Base-by-base conservation (phyloP, 2,888 invertebrate genomes). In the Noctuana brunneofusca region DNA sequence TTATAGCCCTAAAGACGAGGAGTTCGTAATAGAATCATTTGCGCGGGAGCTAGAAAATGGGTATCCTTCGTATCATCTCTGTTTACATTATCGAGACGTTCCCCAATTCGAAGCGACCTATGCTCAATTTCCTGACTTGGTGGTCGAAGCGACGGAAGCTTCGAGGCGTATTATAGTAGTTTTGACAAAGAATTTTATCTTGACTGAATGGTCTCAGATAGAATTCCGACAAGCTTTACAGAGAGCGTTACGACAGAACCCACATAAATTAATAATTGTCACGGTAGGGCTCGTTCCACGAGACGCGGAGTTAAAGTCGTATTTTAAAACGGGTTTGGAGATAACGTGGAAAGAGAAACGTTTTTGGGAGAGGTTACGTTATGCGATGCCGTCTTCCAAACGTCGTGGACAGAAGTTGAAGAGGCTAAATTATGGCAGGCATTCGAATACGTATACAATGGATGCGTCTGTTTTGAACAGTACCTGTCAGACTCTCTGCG, bases 321-420 rank as follows among this genome's bases (percentile, higher is more conserved):
- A 97, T 83, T 93, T 98, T 68, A 96, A 97, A 87, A 96, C 96
- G 68, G 96, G 96, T 83, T 96, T 97, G 68, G 94, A 96, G 72
- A 94, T 98, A 75, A 94, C 96, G 73, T 97, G 96, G 95, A 96
- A 96, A 79, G 98, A 98, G 89, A 96, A 96, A 81, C 94, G 97
- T 75, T 98, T 98, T 92, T 98, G 98, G 98, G 97, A 98, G 84
- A 95, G 97, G 81, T 93, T 98, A 75, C 94, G 96, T 73, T 97
- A 97, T 83, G 96, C 97, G 66, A 95, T 98, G 94, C 97, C 97
- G 65, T 94, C 95, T 74, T 95, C 95, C 71, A 93, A 96, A 80
- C 94, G 95, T 69, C 93, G 87, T 80, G 87, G 90, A 65, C 89
- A 91, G 70, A 90, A 91, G 81, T 83, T 89, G 74, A 89, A 92